Evolutionary conservation across 2,888 invertebrate species (phyloP), one percentile per base, ranked within the genome.

Genomic region (Ophion costatus): DNA sequence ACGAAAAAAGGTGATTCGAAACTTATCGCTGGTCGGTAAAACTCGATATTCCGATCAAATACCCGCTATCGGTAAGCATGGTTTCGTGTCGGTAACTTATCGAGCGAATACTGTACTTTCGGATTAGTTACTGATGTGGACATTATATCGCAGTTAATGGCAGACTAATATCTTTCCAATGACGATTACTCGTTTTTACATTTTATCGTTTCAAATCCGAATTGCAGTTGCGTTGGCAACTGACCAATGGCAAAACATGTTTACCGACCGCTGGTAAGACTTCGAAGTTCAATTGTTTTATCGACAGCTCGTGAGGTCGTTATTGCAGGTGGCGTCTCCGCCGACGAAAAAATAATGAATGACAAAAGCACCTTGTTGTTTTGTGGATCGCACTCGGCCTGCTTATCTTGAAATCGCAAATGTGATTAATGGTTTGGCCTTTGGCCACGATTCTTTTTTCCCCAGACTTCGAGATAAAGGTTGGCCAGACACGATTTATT

Each of bases 401-500:
- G 69, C 69, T 69, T 51, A 69, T 69, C 69, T 69, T 69, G 45
- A 42, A 51, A 20, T 51, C 24, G 2, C 2, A 7, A 69, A 4
- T 17, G 51, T 51, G 51, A 51, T 51, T 51, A 51, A 51, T 51
- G 51, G 51, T 51, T 51, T 51, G 51, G 51, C 51, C 51, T 51
- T 51, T 17, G 51, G 51, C 14, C 51, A 51, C 51, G 51, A 51
- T 51, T 51, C 1, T 14, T 51, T 45, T 51, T 51, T 51, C 14
- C 38, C 0, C 17, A 17, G 14, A 51, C 17, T 17, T 51, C 22
- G 17, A 66, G 9, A n/a, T 11, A 69, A 51, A 51, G 17, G 17
- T 24, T 69, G 17, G 17, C 17, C 17, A 69, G 22, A 69, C 17
- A 45, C 45, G 42, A 24, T 51, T 24, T 51, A 51, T 11, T 1